Evolutionary conservation across 2,797 vertebrate genomes (phyloP).

Genomic region (Otolemur crassicaudatus): DNA sequence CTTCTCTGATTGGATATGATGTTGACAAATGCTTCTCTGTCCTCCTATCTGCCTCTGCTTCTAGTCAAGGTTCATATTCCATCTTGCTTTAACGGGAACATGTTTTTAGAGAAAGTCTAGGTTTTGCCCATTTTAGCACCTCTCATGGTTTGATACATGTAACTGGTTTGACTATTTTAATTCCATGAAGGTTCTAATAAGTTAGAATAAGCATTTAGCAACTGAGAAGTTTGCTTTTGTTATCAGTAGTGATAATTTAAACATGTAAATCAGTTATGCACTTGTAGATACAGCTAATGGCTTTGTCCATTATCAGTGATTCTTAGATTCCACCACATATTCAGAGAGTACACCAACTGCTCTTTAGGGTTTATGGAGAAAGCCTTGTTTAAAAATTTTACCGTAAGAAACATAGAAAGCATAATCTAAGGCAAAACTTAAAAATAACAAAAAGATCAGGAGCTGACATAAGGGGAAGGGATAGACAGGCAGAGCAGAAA

Average conservation of each 20-base stretch:
- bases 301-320: background rate
- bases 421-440: background rate
- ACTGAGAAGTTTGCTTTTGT: background rate
- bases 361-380: background rate
- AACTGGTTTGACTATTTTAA: conserved; percentile 23
- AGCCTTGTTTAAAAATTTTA: background rate
- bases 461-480: background rate
- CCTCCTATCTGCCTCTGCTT: background rate
- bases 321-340: background rate
- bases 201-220: conserved; percentile 1
- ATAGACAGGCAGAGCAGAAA: background rate
- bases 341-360: background rate
- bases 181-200: background rate
- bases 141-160: background rate
- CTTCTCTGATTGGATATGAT: background rate
- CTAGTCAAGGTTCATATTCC: background rate
- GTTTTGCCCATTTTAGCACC: conserved; percentile 14
- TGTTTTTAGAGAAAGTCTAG: background rate
- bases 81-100: background rate
- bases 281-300: background rate
- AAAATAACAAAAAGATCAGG: background rate
- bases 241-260: background rate
- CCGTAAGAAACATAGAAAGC: background rate
- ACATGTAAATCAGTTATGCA: background rate
- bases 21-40: background rate